Percentiles rank a stretch among this genome's conserved stretches.
phyloP scores from a whole-genome alignment of 2,888 invertebrate genomes.

The Nomada fabriciana region DNA sequence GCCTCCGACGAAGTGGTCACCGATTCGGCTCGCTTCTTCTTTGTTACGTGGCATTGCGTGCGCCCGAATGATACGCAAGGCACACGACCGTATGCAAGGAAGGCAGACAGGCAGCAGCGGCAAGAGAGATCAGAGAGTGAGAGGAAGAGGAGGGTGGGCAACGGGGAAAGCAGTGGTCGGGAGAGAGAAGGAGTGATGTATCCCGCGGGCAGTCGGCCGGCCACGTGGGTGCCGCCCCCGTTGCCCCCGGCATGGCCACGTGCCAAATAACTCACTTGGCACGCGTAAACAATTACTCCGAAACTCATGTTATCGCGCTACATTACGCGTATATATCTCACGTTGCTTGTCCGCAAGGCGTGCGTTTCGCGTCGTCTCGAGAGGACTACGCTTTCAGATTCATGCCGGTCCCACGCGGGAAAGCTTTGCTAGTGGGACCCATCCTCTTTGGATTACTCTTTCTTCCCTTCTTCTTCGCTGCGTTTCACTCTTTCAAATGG shows the following conservation, averaged over 20 bases:
- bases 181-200: constrained; percentile 48
- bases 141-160: constrained; percentile 4
- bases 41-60: constrained; percentile 38
- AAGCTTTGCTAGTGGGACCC: constrained; percentile 13
- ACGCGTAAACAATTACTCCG: constrained; percentile 82
- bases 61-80: constrained; percentile 32
- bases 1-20: no score
- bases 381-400: constrained; percentile 25
- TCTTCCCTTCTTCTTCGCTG: neutral
- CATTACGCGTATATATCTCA: constrained; percentile 74
- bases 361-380: constrained; percentile 59
- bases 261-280: constrained; percentile 83
- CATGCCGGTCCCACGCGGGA: constrained; percentile 30
- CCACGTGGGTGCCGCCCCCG: constrained; percentile 76
- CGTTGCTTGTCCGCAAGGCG: constrained; percentile 62
- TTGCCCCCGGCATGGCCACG: constrained; percentile 72
- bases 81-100: constrained; percentile 22
- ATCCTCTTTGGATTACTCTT: neutral
- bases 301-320: constrained; percentile 78
- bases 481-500: neutral
- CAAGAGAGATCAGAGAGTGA: constrained; percentile 9
- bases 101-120: constrained; percentile 12
- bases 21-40: neutral
- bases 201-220: constrained; percentile 70
- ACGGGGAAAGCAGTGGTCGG: constrained; percentile 20